A percentile compares a stretch with the other conserved stretches of the same genome.
These are phyloP conservation scores for Cartodere bifasciata DNA, from an alignment of 2,888 invertebrate species.

Conservation along the genomic window DNA sequence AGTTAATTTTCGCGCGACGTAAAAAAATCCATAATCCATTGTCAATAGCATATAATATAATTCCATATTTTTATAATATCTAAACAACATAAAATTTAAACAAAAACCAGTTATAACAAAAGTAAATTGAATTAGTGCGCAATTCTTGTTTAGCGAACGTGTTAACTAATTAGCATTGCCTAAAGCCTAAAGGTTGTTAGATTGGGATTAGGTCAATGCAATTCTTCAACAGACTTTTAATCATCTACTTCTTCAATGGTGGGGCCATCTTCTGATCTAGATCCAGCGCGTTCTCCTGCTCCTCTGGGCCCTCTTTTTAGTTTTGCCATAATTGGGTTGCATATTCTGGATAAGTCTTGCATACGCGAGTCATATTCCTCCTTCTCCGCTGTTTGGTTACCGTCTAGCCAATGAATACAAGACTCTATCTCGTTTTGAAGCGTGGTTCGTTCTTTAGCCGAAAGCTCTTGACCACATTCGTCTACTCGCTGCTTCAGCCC, in stretches of 20 bases:
- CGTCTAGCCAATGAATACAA: constrained; percentile 57
- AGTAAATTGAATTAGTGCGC: too few relatives aligned
- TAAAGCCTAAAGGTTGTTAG: too few relatives aligned
- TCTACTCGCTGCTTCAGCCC: constrained; percentile 55
- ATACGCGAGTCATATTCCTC: constrained; percentile 50
- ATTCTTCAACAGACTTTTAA: too few relatives aligned
- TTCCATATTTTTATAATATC: too few relatives aligned
- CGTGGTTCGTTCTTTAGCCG: constrained; percentile 36
- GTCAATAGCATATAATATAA: too few relatives aligned
- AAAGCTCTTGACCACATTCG: constrained; percentile 49
- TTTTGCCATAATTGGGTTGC: constrained; percentile 46
- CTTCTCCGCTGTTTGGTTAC: constrained; percentile 49
- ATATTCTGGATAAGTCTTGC: constrained; percentile 45
- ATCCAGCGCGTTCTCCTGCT: constrained; percentile 18
- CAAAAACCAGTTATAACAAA: too few relatives aligned
- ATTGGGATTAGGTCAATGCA: too few relatives aligned
- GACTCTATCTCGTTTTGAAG: constrained; percentile 43
- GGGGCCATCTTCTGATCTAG: constrained; percentile 27
- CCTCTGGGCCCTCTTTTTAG: constrained; percentile 30
- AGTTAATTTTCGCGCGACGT: too few relatives aligned
- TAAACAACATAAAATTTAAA: too few relatives aligned
- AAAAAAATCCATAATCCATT: too few relatives aligned
- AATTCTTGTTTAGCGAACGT: too few relatives aligned
- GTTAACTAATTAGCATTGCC: too few relatives aligned
- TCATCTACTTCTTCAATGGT: constrained; percentile 34